Conservation (phyloP, 2,797 vertebrate genomes). For the Holocentrus rufus region DNA sequence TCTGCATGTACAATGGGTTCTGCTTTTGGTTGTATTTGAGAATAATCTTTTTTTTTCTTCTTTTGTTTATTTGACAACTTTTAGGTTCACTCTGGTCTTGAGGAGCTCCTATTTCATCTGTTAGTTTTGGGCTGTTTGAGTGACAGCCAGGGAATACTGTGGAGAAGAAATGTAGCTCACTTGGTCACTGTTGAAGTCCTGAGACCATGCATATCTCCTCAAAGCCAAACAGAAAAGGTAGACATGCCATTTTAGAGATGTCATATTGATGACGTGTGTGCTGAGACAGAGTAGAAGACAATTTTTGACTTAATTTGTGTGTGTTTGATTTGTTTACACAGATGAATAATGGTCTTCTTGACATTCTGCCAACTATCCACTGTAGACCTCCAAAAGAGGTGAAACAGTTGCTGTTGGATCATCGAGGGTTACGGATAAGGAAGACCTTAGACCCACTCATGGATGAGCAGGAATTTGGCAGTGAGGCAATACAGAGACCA, state of each 20-base stretch:
- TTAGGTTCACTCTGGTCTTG: conserved; percentile 80
- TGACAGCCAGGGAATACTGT: conserved; percentile 78
- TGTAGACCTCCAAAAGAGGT: conserved; percentile 78
- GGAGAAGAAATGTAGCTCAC: conserved; percentile 80
- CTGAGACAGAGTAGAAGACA: background rate
- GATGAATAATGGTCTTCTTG: conserved; percentile 74
- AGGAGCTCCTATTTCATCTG: conserved; percentile 82
- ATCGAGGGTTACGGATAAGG: fast-evolving
- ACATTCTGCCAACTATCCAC: conserved; percentile 79
- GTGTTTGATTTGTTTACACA: conserved; percentile 49
- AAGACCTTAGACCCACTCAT: conserved; percentile 75
- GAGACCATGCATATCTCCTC: conserved; percentile 39
- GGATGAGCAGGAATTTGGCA: conserved; percentile 76
- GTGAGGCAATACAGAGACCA: conserved; percentile 82
- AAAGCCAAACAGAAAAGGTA: conserved; percentile 74
- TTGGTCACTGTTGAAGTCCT: conserved; percentile 80
- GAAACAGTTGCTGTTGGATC: conserved; percentile 55
- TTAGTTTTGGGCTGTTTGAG: conserved; percentile 80
- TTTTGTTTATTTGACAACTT: conserved; percentile 10
- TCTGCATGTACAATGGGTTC: background rate
- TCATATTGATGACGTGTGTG: background rate
- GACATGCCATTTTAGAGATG: background rate
- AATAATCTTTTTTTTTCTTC: background rate
- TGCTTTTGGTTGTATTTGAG: background rate
- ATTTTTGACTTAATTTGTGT: conserved; percentile 8